phyloP scores from a whole-genome alignment of 2,888 invertebrate genomes.

The Serripes groenlandicus region DNA sequence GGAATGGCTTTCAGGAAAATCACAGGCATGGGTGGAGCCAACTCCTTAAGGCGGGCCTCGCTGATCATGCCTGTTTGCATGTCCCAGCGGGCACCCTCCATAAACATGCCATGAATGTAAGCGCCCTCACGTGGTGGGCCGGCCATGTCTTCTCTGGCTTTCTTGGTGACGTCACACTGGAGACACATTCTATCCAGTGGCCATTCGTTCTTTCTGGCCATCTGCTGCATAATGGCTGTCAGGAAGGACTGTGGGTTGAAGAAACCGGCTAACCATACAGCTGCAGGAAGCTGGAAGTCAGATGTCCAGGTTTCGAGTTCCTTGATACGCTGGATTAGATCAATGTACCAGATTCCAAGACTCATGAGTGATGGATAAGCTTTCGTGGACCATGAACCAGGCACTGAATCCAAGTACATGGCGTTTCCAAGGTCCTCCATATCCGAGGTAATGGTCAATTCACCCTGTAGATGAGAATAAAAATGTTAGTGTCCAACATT shows the following conservation, averaged over 20 bases:
- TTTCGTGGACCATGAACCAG: conserved; percentile 93
- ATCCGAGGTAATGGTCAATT: conserved; percentile 97
- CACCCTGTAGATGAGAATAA: conserved; percentile 89
- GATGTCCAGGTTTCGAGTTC: conserved; percentile 95
- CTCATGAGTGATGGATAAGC: conserved; percentile 97
- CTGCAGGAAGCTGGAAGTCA: conserved; percentile 94
- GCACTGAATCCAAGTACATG: conserved; percentile 95
- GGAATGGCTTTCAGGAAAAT: conserved; percentile 93
- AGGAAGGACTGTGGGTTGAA: conserved; percentile 98
- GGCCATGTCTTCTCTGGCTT: conserved; percentile 96
- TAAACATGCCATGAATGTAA: conserved; percentile 95
- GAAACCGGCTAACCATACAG: conserved; percentile 99
- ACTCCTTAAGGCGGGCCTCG: conserved; percentile 96
- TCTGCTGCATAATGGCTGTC: conserved; percentile 98
- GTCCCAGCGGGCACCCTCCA: conserved; percentile 99
- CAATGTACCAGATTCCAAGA: conserved; percentile 96
- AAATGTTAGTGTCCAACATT: too few species aligned
- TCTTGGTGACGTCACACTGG: conserved; percentile 98
- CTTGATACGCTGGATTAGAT: conserved; percentile 93
- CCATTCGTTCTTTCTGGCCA: conserved; percentile 96
- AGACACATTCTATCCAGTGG: conserved; percentile 99
- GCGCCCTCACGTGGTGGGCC: conserved; percentile 94
- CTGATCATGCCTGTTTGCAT: conserved; percentile 95
- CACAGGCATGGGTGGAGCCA: conserved; percentile 97
- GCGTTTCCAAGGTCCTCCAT: conserved; percentile 98